phyloP scores from a whole-genome alignment of 1,140 invertebrate species.

The Lepeophtheirus salmonis region DNA sequence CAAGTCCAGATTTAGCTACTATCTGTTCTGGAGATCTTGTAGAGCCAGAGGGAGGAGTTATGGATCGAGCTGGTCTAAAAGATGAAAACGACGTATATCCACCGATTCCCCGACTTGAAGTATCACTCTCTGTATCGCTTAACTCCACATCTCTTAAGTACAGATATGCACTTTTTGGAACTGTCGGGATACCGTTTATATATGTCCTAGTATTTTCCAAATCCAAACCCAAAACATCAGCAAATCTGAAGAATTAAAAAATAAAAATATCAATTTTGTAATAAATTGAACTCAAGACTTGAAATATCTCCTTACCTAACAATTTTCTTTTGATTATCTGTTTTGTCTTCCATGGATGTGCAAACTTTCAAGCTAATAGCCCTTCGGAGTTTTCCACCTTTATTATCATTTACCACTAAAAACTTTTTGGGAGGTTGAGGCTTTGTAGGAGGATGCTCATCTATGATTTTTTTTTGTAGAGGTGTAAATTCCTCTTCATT shows the following conservation, averaged over 20 bases:
- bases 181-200: constrained; percentile 64
- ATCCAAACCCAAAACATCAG: constrained; percentile 78
- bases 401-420: not conserved
- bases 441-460: not conserved
- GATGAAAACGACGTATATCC: not conserved
- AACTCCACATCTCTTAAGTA: constrained; percentile 16
- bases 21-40: not conserved
- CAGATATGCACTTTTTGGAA: constrained; percentile 56
- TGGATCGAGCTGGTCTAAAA: constrained; percentile 6
- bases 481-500: not conserved
- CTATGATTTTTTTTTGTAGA: not conserved
- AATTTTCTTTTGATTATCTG: not conserved
- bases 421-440: not conserved
- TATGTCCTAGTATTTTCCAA: constrained; percentile 73
- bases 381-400: not conserved
- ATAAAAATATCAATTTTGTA: not conserved
- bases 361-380: not conserved
- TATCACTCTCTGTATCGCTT: constrained; percentile 8
- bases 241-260: constrained; percentile 67
- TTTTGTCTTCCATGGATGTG: not conserved
- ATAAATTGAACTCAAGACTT: not conserved
- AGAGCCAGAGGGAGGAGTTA: constrained; percentile 4
- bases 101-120: not conserved
- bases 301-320: not conserved
- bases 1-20: constrained; percentile 19